Conservation (phyloP, 2,797 vertebrate genomes). For the Acipenser transmontanus region DNA sequence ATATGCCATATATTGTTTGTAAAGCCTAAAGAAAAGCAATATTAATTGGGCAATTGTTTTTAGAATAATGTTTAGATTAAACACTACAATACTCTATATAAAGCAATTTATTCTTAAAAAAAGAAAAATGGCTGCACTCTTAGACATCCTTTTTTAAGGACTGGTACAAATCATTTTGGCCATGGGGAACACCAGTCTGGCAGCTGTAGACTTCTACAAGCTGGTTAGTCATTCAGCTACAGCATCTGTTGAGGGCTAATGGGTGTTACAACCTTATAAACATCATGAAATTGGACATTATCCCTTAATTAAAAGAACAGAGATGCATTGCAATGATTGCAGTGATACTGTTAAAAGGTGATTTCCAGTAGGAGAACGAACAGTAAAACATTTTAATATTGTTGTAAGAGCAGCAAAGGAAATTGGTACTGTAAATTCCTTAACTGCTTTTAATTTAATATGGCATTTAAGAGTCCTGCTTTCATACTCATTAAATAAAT, state of each 20-base stretch:
- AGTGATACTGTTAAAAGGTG: constrained; percentile 46
- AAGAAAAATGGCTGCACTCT: constrained; percentile 22
- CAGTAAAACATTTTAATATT: not conserved
- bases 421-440: not conserved
- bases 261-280: constrained; percentile 79
- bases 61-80: too few relatives aligned
- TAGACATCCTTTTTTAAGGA: constrained; percentile 35
- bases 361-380: not conserved
- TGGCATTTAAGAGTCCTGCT: constrained; percentile 1
- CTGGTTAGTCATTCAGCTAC: constrained; percentile 64
- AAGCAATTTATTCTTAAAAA: constrained; percentile 50
- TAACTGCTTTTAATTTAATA: not conserved
- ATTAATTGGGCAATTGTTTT: too few relatives aligned
- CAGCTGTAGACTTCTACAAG: constrained; percentile 41
- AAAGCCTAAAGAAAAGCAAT: too few relatives aligned
- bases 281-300: constrained; percentile 77
- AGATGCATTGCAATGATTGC: constrained; percentile 73
- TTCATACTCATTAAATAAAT: not conserved
- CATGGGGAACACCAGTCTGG: constrained; percentile 48
- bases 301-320: constrained; percentile 78
- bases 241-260: constrained; percentile 77
- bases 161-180: constrained; percentile 44
- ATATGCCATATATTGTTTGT: too few relatives aligned
- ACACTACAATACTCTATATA: too few relatives aligned
- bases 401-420: not conserved